A percentile compares a stretch with the other conserved stretches of the same genome.
Evolutionary conservation across 2,888 invertebrate genomes (phyloP).

Genomic region (Mythimna albipuncta): DNA sequence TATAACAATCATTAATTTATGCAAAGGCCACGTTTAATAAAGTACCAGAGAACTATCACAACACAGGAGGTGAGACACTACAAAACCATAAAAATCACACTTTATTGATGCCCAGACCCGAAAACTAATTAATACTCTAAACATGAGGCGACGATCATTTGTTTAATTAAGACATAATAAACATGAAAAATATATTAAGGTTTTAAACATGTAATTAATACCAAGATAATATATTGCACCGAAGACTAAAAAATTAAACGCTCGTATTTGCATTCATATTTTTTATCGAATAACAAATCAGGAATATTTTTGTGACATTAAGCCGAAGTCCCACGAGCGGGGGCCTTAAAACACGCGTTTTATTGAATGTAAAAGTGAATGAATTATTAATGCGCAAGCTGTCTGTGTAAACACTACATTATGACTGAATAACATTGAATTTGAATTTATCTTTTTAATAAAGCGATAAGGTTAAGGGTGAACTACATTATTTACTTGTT

Average conservation of each 20-base stretch:
- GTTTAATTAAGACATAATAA: slow-evolving; percentile 46
- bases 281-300: slow-evolving; percentile 33
- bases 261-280: slow-evolving; percentile 33
- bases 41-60: slow-evolving; percentile 27
- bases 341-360: slow-evolving; percentile 36
- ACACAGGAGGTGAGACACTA: slow-evolving; percentile 10
- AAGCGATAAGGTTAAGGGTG: slow-evolving; percentile 12
- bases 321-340: slow-evolving; percentile 16
- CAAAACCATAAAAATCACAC: slow-evolving; percentile 13
- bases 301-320: slow-evolving; percentile 37
- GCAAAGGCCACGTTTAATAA: neutral
- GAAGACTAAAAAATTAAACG: slow-evolving; percentile 28
- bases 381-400: slow-evolving; percentile 53
- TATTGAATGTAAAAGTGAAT: slow-evolving; percentile 53
- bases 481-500: neutral
- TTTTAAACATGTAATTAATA: slow-evolving; percentile 33
- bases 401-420: slow-evolving; percentile 49
- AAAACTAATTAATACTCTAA: slow-evolving; percentile 25
- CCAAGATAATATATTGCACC: slow-evolving; percentile 19
- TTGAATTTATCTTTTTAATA: slow-evolving; percentile 43
- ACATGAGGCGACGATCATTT: slow-evolving; percentile 37
- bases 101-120: slow-evolving; percentile 17
- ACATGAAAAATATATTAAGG: slow-evolving; percentile 23
- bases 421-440: slow-evolving; percentile 48
- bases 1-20: neutral